These are phyloP conservation scores for Oophaga sylvatica DNA, from an alignment of 2,797 vertebrate genomes.

Conservation along the genomic window DNA sequence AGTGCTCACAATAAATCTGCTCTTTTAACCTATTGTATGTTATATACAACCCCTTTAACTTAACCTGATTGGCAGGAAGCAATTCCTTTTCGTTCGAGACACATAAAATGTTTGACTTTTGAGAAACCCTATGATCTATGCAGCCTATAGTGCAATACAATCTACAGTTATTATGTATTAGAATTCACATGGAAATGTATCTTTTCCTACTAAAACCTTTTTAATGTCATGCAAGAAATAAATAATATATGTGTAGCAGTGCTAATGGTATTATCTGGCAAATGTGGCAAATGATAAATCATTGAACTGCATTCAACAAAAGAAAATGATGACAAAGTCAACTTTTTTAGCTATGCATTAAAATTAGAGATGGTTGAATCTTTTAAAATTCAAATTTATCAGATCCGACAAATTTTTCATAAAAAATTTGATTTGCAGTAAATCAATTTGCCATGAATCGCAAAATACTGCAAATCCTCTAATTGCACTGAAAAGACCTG, in stretches of 20 bases:
- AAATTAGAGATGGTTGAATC: too few relatives aligned
- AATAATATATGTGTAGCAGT: neutral
- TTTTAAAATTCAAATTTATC: too few relatives aligned
- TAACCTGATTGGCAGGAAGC: constrained; percentile 14
- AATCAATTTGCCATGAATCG: too few relatives aligned
- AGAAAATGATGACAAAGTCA: too few relatives aligned
- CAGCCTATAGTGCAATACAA: neutral
- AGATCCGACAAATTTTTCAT: too few relatives aligned
- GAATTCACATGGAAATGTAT: neutral
- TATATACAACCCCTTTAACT: constrained; percentile 64
- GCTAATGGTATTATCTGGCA: neutral
- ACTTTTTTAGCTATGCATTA: too few relatives aligned
- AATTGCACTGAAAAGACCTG: too few relatives aligned
- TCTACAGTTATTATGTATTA: neutral
- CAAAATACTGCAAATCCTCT: too few relatives aligned
- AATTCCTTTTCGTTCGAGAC: neutral
- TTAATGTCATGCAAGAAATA: neutral
- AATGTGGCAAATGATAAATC: neutral
- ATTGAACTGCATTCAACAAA: too few relatives aligned
- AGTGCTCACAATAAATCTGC: constrained; percentile 67
- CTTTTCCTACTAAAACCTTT: neutral
- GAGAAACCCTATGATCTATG: neutral
- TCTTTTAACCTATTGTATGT: constrained; percentile 64
- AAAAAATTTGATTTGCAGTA: too few relatives aligned
- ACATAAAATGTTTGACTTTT: neutral